Evolutionary conservation across 2,888 invertebrate species (phyloP), one percentile per base, ranked within the genome.

Genomic region (Strigamia transsilvanica): DNA sequence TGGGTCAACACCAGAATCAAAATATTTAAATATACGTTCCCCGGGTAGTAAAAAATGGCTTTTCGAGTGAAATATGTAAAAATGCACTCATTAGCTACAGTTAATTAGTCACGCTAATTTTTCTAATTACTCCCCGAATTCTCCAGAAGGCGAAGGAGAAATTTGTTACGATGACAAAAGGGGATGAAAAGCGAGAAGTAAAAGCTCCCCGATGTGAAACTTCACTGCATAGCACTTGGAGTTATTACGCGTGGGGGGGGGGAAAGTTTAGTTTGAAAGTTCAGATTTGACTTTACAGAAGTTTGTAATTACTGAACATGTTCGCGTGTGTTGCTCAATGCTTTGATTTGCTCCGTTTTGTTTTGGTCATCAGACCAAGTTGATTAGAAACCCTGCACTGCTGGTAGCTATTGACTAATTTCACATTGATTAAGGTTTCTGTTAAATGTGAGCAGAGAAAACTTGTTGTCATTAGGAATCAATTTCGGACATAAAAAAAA

Each of bases 401-500:
- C 73, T 73, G 73, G 73, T 73, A 32, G 13, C 23, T 73, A 73
- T 73, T 73, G 73, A 73, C 73, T 73, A 73, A 73, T 73, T 73
- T 32, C 73, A 15, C 73, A 73, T 27, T 73, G 73, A 73, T 73
- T 73, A 73, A 73, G 73, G 73, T 32, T 73, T 56, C 56, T 15
- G 32, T 73, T 61, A 27, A 56, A 73, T 73, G 73, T n/a, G 12
- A 61, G 32, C 27, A n/a, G 27, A 13, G 56, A 73, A 61, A 66
- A 73, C 32, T 73, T 73, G 73, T 73, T 32, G 73, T 73, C 73
- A 73, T 73, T 73, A 73, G 73, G 73, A 73, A 73, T 73, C 73
- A 73, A 73, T 73, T 73, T 73, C 73, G 73, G 73, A 73, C 73
- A 73, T n/a, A 13, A 27, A 73, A 73, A 73, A 73, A 73, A 73